These are phyloP conservation scores for Gasterosteus aculeatus DNA, from an alignment of 2,113 vertebrate species.

Conservation along the genomic window DNA sequence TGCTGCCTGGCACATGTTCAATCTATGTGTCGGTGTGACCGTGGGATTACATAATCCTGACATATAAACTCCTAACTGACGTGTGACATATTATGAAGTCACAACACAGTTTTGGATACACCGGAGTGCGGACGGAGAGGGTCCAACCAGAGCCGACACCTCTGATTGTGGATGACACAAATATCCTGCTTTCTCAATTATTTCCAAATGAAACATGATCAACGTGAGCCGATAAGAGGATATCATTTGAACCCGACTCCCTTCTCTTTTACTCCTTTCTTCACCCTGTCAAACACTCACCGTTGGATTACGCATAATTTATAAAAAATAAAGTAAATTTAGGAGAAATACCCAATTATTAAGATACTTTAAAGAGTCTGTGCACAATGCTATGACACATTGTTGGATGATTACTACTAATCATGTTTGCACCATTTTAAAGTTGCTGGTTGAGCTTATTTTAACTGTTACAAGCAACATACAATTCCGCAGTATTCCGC, in stretches of 20 bases:
- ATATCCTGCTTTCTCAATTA: conserved; percentile 17
- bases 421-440: not conserved
- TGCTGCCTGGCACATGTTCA: conserved; percentile 27
- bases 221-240: conserved; percentile 18
- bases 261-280: not conserved
- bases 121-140: not conserved
- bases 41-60: not conserved
- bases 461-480: not conserved
- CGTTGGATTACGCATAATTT: conserved; percentile 19
- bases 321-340: conserved; percentile 22
- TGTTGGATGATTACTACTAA: not conserved
- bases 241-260: conserved; percentile 15
- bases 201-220: conserved; percentile 36
- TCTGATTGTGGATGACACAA: conserved; percentile 26
- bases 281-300: conserved; percentile 15
- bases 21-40: conserved; percentile 10
- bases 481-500: not conserved
- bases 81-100: conserved; percentile 5
- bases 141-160: not conserved
- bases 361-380: not conserved
- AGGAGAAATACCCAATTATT: not conserved
- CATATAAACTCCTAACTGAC: conserved; percentile 43
- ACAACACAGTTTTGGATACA: conserved; percentile 42
- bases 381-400: not conserved
- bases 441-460: not conserved